phyloP scores from a whole-genome alignment of 2,888 invertebrate genomes.

The Papilio protenor region DNA sequence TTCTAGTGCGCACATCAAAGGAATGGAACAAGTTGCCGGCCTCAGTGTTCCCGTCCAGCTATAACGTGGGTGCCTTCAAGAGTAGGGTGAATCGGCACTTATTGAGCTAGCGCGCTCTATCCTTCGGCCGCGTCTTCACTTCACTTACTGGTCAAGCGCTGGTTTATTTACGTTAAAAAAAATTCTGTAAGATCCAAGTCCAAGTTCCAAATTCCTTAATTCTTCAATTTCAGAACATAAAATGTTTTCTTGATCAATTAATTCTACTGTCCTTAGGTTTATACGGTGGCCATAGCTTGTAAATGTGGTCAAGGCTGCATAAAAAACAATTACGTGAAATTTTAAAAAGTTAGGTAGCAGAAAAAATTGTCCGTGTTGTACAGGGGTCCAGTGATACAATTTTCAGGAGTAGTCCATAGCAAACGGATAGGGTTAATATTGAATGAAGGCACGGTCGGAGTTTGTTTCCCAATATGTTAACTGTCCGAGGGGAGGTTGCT shows the following conservation, averaged over 20 bases:
- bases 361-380: not conserved
- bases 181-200: not conserved
- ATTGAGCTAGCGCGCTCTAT: too few relatives aligned
- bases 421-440: constrained; percentile 68
- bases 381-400: constrained; percentile 20
- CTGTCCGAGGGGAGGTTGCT: constrained; percentile 60
- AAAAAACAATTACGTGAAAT: constrained; percentile 20
- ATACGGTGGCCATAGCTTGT: not conserved
- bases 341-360: not conserved
- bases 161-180: too few relatives aligned
- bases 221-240: not conserved
- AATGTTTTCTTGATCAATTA: not conserved
- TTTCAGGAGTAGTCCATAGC: constrained; percentile 46
- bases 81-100: too few relatives aligned
- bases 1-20: too few relatives aligned
- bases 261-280: not conserved
- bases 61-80: too few relatives aligned
- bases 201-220: not conserved
- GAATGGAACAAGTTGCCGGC: too few relatives aligned
- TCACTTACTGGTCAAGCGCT: too few relatives aligned
- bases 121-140: too few relatives aligned
- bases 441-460: constrained; percentile 63
- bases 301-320: not conserved
- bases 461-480: constrained; percentile 73
- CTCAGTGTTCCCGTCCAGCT: too few relatives aligned